phyloP scores from a whole-genome alignment of 2,888 invertebrate genomes.

The Drosophila mulleri region DNA sequence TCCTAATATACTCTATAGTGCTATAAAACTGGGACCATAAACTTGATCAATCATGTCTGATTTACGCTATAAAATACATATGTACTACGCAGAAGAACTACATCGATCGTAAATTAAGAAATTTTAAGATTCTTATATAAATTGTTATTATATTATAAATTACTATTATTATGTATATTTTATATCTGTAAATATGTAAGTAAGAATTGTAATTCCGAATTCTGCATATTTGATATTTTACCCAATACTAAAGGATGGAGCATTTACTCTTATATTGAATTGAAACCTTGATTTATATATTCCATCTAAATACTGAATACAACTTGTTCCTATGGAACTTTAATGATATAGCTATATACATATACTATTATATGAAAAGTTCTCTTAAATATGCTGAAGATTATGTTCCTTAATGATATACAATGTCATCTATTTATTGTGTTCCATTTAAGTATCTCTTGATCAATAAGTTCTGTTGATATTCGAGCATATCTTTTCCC shows the following conservation, averaged over 20 bases:
- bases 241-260: not conserved
- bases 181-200: not conserved
- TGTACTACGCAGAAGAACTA: not conserved
- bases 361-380: not conserved
- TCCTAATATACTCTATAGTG: conserved; percentile 24
- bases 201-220: not conserved
- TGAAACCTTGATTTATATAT: not conserved
- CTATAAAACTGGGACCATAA: conserved; percentile 40
- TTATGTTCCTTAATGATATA: not conserved
- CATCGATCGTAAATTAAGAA: not conserved
- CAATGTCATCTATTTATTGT: not conserved
- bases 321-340: conserved; percentile 12
- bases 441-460: not conserved
- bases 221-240: not conserved
- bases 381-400: not conserved
- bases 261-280: not conserved
- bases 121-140: too few species aligned
- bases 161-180: not conserved
- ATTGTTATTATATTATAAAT: not conserved
- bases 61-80: not conserved
- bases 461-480: not conserved
- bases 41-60: not conserved
- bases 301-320: not conserved
- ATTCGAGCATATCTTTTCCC: not conserved
- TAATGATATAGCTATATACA: not conserved